Evolutionary conservation across 2,888 invertebrate species (phyloP).

Genomic region (Abrostola tripartita): DNA sequence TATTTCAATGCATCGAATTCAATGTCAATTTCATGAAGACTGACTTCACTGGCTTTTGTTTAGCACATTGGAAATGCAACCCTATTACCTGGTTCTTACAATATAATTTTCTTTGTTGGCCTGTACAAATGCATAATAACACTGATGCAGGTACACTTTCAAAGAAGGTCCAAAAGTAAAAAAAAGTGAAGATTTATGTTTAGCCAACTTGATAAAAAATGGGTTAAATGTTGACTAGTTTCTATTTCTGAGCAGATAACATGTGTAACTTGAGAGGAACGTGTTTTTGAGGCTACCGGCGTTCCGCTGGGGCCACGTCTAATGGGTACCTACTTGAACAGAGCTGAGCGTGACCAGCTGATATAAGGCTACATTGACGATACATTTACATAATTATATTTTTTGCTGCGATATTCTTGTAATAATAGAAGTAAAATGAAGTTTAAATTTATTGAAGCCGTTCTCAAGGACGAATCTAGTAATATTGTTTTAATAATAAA

Average conservation of each 20-base stretch:
- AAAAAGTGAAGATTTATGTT: slow-evolving; percentile 75
- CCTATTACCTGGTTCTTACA: not conserved
- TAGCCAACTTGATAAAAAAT: slow-evolving; percentile 74
- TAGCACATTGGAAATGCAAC: slow-evolving; percentile 24
- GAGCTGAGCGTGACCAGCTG: slow-evolving; percentile 35
- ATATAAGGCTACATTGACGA: not conserved
- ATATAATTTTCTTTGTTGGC: slow-evolving; percentile 21
- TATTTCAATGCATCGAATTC: slow-evolving; percentile 54
- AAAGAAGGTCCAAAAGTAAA: slow-evolving; percentile 56
- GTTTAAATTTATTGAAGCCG: too few relatives aligned
- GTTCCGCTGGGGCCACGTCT: slow-evolving; percentile 16
- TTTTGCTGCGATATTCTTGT: too few relatives aligned
- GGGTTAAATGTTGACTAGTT: slow-evolving; percentile 77
- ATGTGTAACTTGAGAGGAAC: slow-evolving; percentile 69
- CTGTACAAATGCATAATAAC: slow-evolving; percentile 61
- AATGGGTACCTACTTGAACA: not conserved
- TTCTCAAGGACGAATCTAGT: too few relatives aligned
- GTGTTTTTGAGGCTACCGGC: slow-evolving; percentile 57
- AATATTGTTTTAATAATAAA: too few relatives aligned
- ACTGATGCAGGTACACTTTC: slow-evolving; percentile 65
- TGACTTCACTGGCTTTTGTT: slow-evolving; percentile 2
- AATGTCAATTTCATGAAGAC: slow-evolving; percentile 60
- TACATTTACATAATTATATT: too few relatives aligned
- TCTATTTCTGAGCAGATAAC: slow-evolving; percentile 70
- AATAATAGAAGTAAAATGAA: too few relatives aligned